Conservation (phyloP, 2,113 vertebrate genomes). For the Bothrops jararaca region DNA sequence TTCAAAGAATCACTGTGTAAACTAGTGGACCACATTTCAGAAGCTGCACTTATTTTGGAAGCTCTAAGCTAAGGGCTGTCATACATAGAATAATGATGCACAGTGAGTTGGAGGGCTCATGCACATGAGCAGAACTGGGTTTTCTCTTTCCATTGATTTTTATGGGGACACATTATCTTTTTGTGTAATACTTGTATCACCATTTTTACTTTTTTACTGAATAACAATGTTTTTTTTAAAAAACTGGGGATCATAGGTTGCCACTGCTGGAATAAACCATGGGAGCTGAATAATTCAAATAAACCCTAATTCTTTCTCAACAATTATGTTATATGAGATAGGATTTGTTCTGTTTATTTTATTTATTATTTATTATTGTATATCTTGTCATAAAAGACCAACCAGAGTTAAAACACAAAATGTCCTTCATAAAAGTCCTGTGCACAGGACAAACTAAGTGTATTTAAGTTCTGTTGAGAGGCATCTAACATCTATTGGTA, state of each 20-base stretch:
- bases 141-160: background rate
- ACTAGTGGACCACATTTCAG: background rate
- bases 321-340: slow-evolving; percentile 12
- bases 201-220: background rate
- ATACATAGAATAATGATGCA: background rate
- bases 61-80: background rate
- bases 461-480: background rate
- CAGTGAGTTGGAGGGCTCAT: background rate
- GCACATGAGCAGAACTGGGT: background rate
- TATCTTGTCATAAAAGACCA: background rate
- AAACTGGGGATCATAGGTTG: background rate
- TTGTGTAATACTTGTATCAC: background rate
- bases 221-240: background rate
- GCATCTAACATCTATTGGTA: background rate
- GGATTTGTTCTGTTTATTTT: background rate
- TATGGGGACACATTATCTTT: background rate
- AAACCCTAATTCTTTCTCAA: slow-evolving; percentile 30
- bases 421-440: background rate
- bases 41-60: background rate
- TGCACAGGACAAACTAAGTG: background rate
- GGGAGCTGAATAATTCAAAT: slow-evolving; percentile 39
- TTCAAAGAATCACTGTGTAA: background rate
- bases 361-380: background rate
- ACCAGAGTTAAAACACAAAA: background rate
- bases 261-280: background rate